Percentiles rank a stretch among this genome's conserved stretches.
Conservation (phyloP, 2,113 vertebrate genomes). For the Epinephelus lanceolatus region DNA sequence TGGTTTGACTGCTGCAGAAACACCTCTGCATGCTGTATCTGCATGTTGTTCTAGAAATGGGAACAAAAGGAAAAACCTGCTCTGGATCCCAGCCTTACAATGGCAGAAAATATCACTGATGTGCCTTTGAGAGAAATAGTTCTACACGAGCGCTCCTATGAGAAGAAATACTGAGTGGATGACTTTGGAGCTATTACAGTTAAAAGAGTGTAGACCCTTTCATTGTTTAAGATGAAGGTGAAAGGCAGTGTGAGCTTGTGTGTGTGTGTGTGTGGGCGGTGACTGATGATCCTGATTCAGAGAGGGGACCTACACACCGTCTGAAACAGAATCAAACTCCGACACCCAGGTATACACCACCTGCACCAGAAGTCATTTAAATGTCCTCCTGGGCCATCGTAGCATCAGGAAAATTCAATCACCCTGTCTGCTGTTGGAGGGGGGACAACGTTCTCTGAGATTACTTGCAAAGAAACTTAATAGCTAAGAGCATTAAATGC, state of each 20-base stretch:
- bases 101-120: slow-evolving; percentile 42
- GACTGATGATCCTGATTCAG: slow-evolving; percentile 79
- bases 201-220: slow-evolving; percentile 66
- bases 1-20: slow-evolving; percentile 9
- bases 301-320: slow-evolving; percentile 67
- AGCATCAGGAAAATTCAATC: slow-evolving; percentile 81
- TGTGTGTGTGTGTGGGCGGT: slow-evolving; percentile 71
- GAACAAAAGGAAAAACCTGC: not conserved
- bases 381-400: slow-evolving; percentile 79
- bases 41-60: slow-evolving; percentile 12
- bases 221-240: slow-evolving; percentile 78
- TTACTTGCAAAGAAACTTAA: slow-evolving; percentile 87
- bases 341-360: slow-evolving; percentile 73
- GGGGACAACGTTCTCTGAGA: slow-evolving; percentile 78
- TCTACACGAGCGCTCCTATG: slow-evolving; percentile 51
- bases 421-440: slow-evolving; percentile 75
- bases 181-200: slow-evolving; percentile 68
- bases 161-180: slow-evolving; percentile 70
- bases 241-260: slow-evolving; percentile 45
- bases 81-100: slow-evolving; percentile 41
- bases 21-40: not conserved
- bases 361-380: slow-evolving; percentile 81
- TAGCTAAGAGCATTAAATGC: slow-evolving; percentile 87
- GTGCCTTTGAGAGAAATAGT: slow-evolving; percentile 43
- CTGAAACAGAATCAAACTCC: slow-evolving; percentile 77